These are phyloP conservation scores for Psylliodes chrysocephalus DNA, from an alignment of 2,888 invertebrate species.

Conservation along the genomic window DNA sequence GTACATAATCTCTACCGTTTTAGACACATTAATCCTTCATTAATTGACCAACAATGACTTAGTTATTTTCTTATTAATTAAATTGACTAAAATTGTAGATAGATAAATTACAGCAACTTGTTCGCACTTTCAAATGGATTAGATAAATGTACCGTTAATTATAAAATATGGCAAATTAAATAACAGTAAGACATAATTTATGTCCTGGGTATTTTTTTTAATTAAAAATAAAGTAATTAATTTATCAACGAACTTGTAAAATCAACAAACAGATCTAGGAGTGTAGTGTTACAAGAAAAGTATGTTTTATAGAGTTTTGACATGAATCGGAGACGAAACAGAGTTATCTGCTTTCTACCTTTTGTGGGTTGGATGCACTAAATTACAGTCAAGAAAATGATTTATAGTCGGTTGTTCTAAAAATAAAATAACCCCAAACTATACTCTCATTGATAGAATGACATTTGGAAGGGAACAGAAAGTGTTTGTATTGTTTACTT, in stretches of 20 bases:
- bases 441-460: background rate
- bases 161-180: conserved; percentile 1
- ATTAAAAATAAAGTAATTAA: conserved; percentile 2
- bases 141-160: background rate
- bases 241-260: conserved; percentile 2
- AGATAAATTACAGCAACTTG: conserved; percentile 4
- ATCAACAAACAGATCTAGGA: conserved; percentile 4
- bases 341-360: conserved; percentile 2
- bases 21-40: too few species aligned
- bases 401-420: background rate
- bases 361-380: conserved; percentile 1
- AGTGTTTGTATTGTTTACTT: too few species aligned
- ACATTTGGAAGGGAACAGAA: too few species aligned
- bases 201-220: background rate
- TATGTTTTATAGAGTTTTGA: background rate
- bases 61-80: background rate
- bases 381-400: background rate
- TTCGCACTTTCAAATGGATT: conserved; percentile 5
- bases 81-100: background rate
- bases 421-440: background rate
- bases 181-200: background rate
- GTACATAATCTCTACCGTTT: too few species aligned
- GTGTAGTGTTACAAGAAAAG: background rate
- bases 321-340: background rate
- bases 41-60: background rate